Evolutionary conservation across 1,140 invertebrate species (phyloP).

Genomic region (Tetraneura akinire): DNA sequence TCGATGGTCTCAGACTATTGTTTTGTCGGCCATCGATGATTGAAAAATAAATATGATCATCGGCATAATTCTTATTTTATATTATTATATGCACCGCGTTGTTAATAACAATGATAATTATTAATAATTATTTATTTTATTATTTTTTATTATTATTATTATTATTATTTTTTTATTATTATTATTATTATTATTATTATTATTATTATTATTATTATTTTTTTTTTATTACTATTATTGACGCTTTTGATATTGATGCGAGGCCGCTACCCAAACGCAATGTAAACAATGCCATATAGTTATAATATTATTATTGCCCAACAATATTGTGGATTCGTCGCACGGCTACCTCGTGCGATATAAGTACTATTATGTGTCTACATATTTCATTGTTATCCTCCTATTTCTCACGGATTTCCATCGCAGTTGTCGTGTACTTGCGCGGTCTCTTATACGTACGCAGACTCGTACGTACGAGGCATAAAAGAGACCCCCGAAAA

Average conservation of each 20-base stretch:
- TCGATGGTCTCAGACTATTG: slow-evolving; percentile 39
- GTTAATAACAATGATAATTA: neutral
- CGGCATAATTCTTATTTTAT: neutral
- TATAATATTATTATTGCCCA: no score
- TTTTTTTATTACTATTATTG: slow-evolving; percentile 26
- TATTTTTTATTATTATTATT: no score
- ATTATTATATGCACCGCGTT: neutral
- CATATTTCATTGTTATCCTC: slow-evolving; percentile 3
- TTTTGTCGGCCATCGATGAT: slow-evolving; percentile 42
- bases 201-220: slow-evolving; percentile 2
- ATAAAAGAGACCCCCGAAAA: no score
- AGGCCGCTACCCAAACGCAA: slow-evolving; percentile 25
- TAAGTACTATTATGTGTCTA: neutral
- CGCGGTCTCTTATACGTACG: neutral
- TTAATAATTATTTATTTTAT: no score
- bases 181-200: neutral
- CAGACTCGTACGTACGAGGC: neutral
- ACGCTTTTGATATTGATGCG: slow-evolving; percentile 27
- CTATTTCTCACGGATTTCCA: slow-evolving; percentile 27
- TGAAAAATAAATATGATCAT: slow-evolving; percentile 46
- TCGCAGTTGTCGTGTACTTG: neutral
- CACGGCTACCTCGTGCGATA: slow-evolving; percentile 24
- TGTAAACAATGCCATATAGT: slow-evolving; percentile 37
- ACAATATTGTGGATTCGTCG: slow-evolving; percentile 44
- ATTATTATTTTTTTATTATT: neutral